Evolutionary conservation across 2,113 vertebrate species (phyloP), one percentile per base, ranked within the genome.

Genomic region (Macroglossus sobrinus): DNA sequence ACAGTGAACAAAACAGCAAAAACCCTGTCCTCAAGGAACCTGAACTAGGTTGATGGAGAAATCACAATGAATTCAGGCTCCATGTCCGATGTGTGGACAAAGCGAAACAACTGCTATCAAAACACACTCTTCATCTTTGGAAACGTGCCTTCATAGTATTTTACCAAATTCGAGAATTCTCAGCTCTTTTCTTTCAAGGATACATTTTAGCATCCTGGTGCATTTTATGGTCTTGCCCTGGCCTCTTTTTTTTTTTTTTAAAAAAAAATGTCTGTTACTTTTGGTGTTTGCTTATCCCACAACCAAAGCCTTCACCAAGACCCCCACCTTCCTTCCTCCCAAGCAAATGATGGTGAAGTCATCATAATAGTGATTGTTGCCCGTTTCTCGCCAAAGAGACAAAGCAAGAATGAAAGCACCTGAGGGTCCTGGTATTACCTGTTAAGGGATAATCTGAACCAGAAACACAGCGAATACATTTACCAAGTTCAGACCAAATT

Each of bases 101-200:
- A 59, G 53, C 5, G 43, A 85, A 81, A 28, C 3, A 22, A 63
- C 26, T 26, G 28, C 35, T 24, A 18, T 50, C 40, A 15, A 81
- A 61, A 90, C 16, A 4, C 1, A 7, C 13, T 63, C 22, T 85
- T 82, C 6, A 3, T 21, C 11, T 84, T 86, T 28, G 66, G 0
- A 50, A 55, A 5, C 2, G 45, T 15, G 5, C 6, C 11, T 19
- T 74, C 6, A 26, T 0, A 7, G 2, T 43, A n/a, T 69, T 61
- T n/a, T 21, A 45, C 43, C 15, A 24, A 12, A 55, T 35, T 35
- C 26, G 28, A 24, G 3, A 18, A 64, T 55, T 55, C 43, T 24
- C 12, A 55, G 13, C 7, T 59, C 18, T 59, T 91, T 87, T 74
- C 14, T 74, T n/a, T 40, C 18, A 55, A 91, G 50, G 40, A 33